Evolutionary conservation across 2,797 vertebrate species (phyloP), one percentile per base, ranked within the genome.

Genomic region (Varecia variegata): DNA sequence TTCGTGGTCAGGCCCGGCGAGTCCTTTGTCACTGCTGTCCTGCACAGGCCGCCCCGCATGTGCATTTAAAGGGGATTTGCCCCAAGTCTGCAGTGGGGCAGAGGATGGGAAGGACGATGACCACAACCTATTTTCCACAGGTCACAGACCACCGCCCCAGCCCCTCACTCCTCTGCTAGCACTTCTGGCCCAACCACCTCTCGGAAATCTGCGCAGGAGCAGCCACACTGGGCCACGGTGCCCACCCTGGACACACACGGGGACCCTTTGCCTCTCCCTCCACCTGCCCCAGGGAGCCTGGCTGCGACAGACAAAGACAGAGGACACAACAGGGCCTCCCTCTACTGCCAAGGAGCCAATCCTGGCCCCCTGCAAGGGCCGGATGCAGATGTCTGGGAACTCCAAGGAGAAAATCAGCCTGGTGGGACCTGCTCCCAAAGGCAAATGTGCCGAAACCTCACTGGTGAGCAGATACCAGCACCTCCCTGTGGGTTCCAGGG

Each of bases 1-100:
- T 20, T 13, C 18, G 7, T 12, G n/a, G 20, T n/a, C 14, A 20
- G 30, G 50, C 27, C 18, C 38, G 2, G 32, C 0, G 0, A 18
- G 32, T 14, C 1, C 5, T 9, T 14, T 14, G 8, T 15, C 60
- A 10, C 47, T 5, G 11, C 11, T 9, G 14, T 27, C 56, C 40
- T 25, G 35, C 15, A 8, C 18, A 32, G 40, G 43, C 17, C 23
- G 8, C 45, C 62, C 18, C 7, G 9, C 1, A 7, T 9, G 0
- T 23, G 13, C 8, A 25, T 38, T 20, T 38, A 10, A 43, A 32
- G 13, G 8, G 32, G n/a, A 40, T 40, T 5, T 40, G 5, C 38
- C 21, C 14, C 14, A 30, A 47, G 14, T 50, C 45, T 38, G 15
- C 11, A 40, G 10, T 23, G 2, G 45, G n/a, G 27, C 20, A 21